Base-by-base conservation (phyloP, 1,140 invertebrate genomes). In the Heliothis subflexa region DNA sequence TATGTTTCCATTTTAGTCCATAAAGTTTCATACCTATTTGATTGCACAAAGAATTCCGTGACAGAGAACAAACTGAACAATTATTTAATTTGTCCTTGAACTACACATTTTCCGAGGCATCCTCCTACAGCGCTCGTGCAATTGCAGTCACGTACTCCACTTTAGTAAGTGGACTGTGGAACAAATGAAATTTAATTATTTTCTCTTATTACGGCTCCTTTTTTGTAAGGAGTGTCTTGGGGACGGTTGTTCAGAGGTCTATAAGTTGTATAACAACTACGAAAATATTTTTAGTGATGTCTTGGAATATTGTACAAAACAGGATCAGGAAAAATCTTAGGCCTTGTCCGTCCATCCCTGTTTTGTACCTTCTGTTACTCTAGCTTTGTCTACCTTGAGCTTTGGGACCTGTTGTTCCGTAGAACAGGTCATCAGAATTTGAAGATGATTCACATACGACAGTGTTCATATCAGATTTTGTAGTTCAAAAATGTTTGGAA, bases 161-260 rank as follows among this genome's bases (percentile, higher is more conserved):
- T 74, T 74, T 49, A 59, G 71, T 61, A 59, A 74, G 54, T 74
- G 71, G 71, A 74, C 55, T 59, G 71, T 49, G 33, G 71, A 74
- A 74, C 71, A 74, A 74, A 74, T 49, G 40, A 74, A 74, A 74
- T 61, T 59, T 74, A 74, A 74, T 74, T 74, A 61, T 74, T 54
- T 71, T 16, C 70, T 61, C 33, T 74, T 57, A 18, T 49, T 47
- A 45, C 45, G 28, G 45, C 25, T 21, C 47, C 10, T 9, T 54
- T 59, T 74, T 61, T 61, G 55, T 49, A 13, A 21, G 50, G 55
- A 54, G 12, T 40, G 45, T 55, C 68, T 14, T 70, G 47, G 25
- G 10, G 45, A n/a, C 21, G 21, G 13, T 70, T 52, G 13, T 70
- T 68, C 25, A n/a, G 28, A 12, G 5, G 33, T 40, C 9, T 16